phyloP scores from a whole-genome alignment of 2,113 vertebrate species.

The Onychorhynchus coronatus region DNA sequence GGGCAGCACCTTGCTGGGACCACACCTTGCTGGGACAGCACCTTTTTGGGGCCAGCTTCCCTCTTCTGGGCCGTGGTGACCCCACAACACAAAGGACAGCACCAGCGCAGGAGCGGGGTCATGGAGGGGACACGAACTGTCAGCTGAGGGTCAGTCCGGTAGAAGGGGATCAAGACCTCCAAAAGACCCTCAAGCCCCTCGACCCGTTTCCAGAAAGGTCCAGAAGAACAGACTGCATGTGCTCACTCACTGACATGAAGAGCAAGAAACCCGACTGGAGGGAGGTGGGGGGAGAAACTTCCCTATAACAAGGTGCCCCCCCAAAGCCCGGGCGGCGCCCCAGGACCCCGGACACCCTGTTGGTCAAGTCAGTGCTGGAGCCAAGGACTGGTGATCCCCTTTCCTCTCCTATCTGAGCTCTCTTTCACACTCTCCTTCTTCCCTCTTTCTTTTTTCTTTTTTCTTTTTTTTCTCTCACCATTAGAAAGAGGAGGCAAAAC shows the following conservation, averaged over 20 bases:
- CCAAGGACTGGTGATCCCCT: not conserved
- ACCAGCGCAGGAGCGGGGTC: not conserved
- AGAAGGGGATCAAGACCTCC: not conserved
- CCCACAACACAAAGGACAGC: fast-evolving
- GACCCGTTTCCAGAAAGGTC: fast-evolving
- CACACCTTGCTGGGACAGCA: not conserved
- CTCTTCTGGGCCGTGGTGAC: fast-evolving
- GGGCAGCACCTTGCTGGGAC: not conserved
- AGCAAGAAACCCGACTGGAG: not conserved
- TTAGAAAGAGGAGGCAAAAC: not conserved
- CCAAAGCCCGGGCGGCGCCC: not conserved
- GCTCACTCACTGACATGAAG: fast-evolving
- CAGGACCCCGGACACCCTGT: not conserved
- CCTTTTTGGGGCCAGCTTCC: not conserved
- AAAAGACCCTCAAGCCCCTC: not conserved
- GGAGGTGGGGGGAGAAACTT: not conserved
- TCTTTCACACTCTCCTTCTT: not conserved
- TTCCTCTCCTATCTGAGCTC: not conserved
- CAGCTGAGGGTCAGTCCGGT: fast-evolving
- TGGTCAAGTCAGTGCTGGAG: not conserved
- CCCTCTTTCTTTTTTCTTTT: not conserved
- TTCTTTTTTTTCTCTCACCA: not conserved
- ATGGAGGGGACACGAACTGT: fast-evolving
- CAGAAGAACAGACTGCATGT: not conserved
- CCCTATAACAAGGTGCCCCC: not conserved